Percentiles rank a stretch among this genome's conserved stretches.
phyloP scores from a whole-genome alignment of 2,113 vertebrate species.

The Mormyrus iriodes region DNA sequence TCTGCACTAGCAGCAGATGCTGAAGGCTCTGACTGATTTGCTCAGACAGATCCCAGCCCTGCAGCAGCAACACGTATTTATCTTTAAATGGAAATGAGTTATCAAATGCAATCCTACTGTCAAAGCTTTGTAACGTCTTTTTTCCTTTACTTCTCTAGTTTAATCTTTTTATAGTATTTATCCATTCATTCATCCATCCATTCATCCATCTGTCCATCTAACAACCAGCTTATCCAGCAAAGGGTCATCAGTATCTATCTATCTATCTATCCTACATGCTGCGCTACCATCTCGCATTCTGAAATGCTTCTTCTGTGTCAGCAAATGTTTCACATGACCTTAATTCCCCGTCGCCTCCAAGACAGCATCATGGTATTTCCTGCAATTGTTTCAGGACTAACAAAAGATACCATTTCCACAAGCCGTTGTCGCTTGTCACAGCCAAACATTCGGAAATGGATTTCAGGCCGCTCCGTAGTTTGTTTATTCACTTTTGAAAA shows the following conservation, averaged over 20 bases:
- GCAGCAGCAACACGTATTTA: not conserved
- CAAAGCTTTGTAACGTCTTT: not conserved
- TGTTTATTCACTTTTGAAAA: not conserved
- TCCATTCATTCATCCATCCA: not conserved
- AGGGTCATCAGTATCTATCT: not conserved
- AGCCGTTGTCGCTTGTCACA: conserved; percentile 19
- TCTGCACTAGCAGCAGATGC: not conserved
- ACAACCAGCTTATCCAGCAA: not conserved
- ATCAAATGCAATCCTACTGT: not conserved
- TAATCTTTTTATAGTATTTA: not conserved
- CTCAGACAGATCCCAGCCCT: not conserved
- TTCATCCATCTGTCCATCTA: not conserved
- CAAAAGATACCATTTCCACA: conserved; percentile 26
- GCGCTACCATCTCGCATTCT: not conserved
- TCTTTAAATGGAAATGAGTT: not conserved
- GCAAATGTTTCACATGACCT: not conserved
- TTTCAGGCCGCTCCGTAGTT: not conserved
- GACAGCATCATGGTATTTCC: conserved; percentile 41
- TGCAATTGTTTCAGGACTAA: conserved; percentile 46
- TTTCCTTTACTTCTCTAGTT: not conserved
- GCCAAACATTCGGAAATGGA: not conserved
- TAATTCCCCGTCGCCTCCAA: not conserved
- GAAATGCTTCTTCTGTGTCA: not conserved
- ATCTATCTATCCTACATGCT: not conserved
- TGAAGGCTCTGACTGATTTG: not conserved